These are phyloP conservation scores for Osmerus eperlanus DNA, from an alignment of 2,113 vertebrate genomes.

Conservation along the genomic window DNA sequence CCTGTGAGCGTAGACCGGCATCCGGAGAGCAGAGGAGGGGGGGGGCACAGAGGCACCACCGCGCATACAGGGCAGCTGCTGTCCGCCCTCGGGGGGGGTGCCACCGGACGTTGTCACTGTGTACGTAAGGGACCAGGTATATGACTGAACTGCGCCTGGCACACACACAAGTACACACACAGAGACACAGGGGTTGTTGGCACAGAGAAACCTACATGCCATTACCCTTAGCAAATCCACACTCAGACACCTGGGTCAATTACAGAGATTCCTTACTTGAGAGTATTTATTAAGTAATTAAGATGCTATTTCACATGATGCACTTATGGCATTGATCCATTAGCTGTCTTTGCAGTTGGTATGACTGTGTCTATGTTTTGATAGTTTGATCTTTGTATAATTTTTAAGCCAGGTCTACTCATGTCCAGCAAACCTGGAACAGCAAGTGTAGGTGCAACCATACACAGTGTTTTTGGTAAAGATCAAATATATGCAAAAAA, in stretches of 20 bases:
- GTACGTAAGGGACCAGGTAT: slow-evolving; percentile 99
- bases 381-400: no score
- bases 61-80: slow-evolving; percentile 93
- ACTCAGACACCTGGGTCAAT: not conserved
- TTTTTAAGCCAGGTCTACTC: no score
- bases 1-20: slow-evolving; percentile 92
- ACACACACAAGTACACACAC: slow-evolving; percentile 68
- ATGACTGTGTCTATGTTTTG: no score
- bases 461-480: no score
- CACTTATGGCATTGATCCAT: no score
- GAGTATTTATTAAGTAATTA: no score
- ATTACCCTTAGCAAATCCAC: slow-evolving; percentile 17
- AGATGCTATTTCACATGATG: no score
- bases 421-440: no score
- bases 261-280: no score
- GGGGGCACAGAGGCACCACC: slow-evolving; percentile 80
- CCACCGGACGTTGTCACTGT: slow-evolving; percentile 95
- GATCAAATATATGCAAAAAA: no score
- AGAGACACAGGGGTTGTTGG: slow-evolving; percentile 56
- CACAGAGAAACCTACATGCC: slow-evolving; percentile 37
- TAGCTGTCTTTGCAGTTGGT: no score
- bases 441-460: no score
- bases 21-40: slow-evolving; percentile 83
- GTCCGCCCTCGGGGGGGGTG: slow-evolving; percentile 81
- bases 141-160: slow-evolving; percentile 97